These are phyloP conservation scores for Platypus cylindrus DNA, from an alignment of 2,888 invertebrate species.

Conservation along the genomic window DNA sequence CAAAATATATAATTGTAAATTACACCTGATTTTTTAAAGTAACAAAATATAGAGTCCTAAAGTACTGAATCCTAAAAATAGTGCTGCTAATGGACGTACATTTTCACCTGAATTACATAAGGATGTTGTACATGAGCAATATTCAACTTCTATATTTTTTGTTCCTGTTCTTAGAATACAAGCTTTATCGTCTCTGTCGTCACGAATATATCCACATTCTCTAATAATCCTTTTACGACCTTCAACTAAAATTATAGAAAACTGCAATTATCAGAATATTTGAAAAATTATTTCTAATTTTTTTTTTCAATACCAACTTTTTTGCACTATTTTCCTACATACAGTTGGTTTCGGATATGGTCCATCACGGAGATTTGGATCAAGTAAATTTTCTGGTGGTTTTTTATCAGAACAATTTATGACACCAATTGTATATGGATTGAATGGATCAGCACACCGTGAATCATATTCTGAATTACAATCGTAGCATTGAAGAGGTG, in stretches of 20 bases:
- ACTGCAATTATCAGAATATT: background rate
- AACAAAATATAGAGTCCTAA: too few species aligned
- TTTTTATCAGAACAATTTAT: conserved; percentile 71
- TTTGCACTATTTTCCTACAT: conserved; percentile 59
- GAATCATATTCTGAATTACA: conserved; percentile 87
- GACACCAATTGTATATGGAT: conserved; percentile 69
- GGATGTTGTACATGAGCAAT: conserved; percentile 67
- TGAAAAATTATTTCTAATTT: conserved; percentile 2
- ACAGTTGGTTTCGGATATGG: conserved; percentile 41
- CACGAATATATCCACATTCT: conserved; percentile 65
- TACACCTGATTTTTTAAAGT: too few species aligned
- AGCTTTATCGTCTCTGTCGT: conserved; percentile 44
- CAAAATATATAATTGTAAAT: too few species aligned
- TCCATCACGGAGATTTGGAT: conserved; percentile 30
- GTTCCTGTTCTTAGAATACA: conserved; percentile 61
- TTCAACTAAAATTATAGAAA: conserved; percentile 46
- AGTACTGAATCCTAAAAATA: too few species aligned
- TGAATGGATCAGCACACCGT: conserved; percentile 79
- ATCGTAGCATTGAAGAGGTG: conserved; percentile 62
- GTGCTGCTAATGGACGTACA: conserved; percentile 23
- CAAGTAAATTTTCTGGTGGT: conserved; percentile 52
- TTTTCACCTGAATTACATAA: conserved; percentile 53
- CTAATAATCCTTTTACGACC: conserved; percentile 65
- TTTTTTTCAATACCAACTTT: conserved; percentile 31
- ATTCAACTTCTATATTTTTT: conserved; percentile 58